These are phyloP conservation scores for Polydrusus tereticollis DNA, from an alignment of 2,888 invertebrate species.

Conservation along the genomic window DNA sequence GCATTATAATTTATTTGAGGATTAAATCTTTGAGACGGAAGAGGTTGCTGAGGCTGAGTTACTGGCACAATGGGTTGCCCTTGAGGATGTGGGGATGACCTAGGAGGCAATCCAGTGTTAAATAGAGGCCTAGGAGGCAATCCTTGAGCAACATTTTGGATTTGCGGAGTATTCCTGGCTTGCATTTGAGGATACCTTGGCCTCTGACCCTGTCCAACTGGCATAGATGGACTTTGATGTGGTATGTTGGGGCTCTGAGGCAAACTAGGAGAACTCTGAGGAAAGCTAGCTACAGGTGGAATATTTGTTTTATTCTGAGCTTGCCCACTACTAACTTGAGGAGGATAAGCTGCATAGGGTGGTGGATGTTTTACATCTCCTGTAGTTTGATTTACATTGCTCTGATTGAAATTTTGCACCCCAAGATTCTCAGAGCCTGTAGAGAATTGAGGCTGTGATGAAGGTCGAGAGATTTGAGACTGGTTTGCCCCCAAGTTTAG, in stretches of 20 bases:
- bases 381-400: background rate
- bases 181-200: constrained; percentile 33
- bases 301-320: background rate
- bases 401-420: background rate
- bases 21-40: constrained; percentile 36
- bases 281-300: background rate
- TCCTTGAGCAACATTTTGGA: constrained; percentile 12
- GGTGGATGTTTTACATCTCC: background rate
- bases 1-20: constrained; percentile 43
- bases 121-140: constrained; percentile 21
- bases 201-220: constrained; percentile 4
- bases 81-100: constrained; percentile 20
- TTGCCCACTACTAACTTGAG: background rate
- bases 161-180: constrained; percentile 16
- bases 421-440: background rate
- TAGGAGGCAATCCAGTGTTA: constrained; percentile 36
- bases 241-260: background rate
- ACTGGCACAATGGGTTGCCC: background rate
- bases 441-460: constrained; percentile 3
- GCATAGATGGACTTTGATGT: background rate
- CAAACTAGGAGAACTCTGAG: constrained; percentile 1
- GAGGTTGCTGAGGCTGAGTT: background rate
- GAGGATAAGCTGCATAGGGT: constrained; percentile 14
- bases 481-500: background rate
- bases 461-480: background rate